Conservation (phyloP, 2,113 vertebrate genomes). For the Fregata magnificens region DNA sequence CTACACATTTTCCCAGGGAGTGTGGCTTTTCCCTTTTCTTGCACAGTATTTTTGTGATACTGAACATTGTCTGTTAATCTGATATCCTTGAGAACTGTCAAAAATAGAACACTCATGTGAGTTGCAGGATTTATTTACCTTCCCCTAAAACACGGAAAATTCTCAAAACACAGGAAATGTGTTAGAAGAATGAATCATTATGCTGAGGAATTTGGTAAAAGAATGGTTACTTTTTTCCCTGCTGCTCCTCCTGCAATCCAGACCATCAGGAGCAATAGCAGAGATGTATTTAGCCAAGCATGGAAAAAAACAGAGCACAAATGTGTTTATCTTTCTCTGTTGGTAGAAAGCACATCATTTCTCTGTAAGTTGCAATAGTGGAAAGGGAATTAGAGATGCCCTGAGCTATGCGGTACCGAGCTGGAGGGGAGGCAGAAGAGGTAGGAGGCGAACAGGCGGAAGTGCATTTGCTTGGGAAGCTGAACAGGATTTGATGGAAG, state of each 20-base stretch:
- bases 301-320: background rate
- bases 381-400: background rate
- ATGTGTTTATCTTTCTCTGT: background rate
- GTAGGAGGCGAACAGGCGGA: background rate
- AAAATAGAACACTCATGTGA: conserved; percentile 19
- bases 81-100: conserved; percentile 63
- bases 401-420: background rate
- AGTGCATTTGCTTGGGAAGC: background rate
- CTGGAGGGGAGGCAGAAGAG: background rate
- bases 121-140: conserved; percentile 54
- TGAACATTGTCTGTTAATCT: background rate
- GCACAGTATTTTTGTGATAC: background rate
- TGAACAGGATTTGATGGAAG: background rate
- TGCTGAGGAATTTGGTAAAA: background rate
- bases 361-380: background rate
- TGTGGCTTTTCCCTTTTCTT: background rate
- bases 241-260: background rate
- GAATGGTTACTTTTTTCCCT: background rate
- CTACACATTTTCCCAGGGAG: conserved; percentile 38
- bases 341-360: background rate
- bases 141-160: background rate
- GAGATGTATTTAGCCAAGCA: background rate
- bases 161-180: background rate
- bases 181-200: background rate
- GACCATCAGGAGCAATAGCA: background rate